Evolutionary conservation across 2,888 invertebrate species (phyloP).

Genomic region (Chalcosyrphus nemorum): DNA sequence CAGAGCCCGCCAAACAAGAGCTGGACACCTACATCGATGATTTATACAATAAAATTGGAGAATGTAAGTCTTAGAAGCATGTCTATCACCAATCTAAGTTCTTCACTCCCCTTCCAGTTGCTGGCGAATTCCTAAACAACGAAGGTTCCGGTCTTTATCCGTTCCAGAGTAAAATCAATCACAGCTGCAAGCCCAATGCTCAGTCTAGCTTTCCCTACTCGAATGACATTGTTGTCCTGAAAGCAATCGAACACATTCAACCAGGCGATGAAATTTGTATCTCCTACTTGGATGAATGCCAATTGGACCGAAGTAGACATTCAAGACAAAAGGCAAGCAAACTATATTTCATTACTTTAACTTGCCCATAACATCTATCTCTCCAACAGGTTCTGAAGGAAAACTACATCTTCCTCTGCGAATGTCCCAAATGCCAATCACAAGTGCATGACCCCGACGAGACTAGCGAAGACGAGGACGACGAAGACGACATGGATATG

Average conservation of each 20-base stretch:
- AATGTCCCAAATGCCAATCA: slow-evolving; percentile 89
- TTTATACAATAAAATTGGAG: slow-evolving; percentile 91
- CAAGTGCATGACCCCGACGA: slow-evolving; percentile 90
- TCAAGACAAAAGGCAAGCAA: slow-evolving; percentile 90
- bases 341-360: slow-evolving; percentile 64
- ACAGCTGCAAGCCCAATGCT: slow-evolving; percentile 95
- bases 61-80: slow-evolving; percentile 85
- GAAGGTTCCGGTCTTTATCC: slow-evolving; percentile 95
- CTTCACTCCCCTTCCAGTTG: slow-evolving; percentile 75
- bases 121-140: slow-evolving; percentile 90
- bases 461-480: slow-evolving; percentile 91
- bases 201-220: slow-evolving; percentile 92
- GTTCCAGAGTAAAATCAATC: slow-evolving; percentile 95
- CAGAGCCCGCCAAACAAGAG: slow-evolving; percentile 86
- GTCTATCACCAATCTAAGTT: background rate
- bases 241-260: slow-evolving; percentile 88
- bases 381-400: slow-evolving; percentile 84
- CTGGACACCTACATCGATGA: slow-evolving; percentile 91
- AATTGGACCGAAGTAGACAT: slow-evolving; percentile 90
- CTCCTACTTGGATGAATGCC: slow-evolving; percentile 94
- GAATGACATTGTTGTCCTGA: slow-evolving; percentile 88
- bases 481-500: slow-evolving; percentile 83
- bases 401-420: slow-evolving; percentile 92
- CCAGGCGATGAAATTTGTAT: slow-evolving; percentile 94
- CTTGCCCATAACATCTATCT: too few species aligned